Percentiles rank a stretch among this genome's conserved stretches.
Evolutionary conservation across 2,113 vertebrate species (phyloP).

Genomic region (Pteronura brasiliensis): DNA sequence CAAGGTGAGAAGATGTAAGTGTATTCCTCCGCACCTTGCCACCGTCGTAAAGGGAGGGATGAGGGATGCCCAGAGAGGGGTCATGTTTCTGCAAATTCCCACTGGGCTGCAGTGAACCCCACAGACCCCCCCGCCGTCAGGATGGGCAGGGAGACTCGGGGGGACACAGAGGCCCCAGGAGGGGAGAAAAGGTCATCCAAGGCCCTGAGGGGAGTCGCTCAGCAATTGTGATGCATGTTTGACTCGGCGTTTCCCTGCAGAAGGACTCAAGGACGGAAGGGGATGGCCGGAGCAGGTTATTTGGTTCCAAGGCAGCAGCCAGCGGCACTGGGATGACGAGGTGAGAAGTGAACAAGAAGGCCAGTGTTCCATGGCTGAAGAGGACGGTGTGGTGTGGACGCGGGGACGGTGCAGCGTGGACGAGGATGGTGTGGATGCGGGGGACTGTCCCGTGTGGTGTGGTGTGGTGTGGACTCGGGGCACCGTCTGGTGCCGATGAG

Average conservation of each 20-base stretch:
- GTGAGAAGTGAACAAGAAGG: not conserved
- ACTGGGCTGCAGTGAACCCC: not conserved
- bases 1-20: no score
- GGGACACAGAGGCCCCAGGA: not conserved
- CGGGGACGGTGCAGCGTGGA: no score
- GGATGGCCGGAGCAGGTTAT: not conserved
- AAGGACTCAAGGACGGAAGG: no score
- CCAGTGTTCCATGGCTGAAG: not conserved
- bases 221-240: not conserved
- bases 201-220: not conserved
- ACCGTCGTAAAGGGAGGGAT: fast-evolving
- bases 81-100: fast-evolving
- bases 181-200: not conserved
- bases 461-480: no score
- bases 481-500: no score
- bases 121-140: fast-evolving
- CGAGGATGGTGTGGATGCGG: no score
- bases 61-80: fast-evolving
- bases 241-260: not conserved
- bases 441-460: no score
- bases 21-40: fast-evolving
- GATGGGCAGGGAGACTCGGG: not conserved
- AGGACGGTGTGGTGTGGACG: not conserved
- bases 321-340: not conserved
- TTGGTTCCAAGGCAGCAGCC: no score